Evolutionary conservation across 2,888 invertebrate genomes (phyloP), one percentile per base, ranked within the genome.

Genomic region (Saturnia japonica): DNA sequence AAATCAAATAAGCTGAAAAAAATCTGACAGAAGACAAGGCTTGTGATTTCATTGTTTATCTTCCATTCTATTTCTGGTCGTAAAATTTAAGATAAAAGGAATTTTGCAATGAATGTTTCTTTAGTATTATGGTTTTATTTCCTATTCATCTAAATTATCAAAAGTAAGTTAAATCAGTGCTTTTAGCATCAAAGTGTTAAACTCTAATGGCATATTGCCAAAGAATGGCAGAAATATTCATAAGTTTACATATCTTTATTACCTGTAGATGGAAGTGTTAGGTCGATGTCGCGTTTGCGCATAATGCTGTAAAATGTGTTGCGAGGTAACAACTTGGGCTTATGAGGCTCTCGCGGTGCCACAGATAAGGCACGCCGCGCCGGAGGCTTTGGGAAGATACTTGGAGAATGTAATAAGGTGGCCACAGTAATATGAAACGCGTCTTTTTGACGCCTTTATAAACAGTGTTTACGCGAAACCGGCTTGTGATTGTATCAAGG

Each of bases 271-370:
- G 87, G 81, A 80, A 76, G 83, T 79, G 86, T 86, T 86, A 85
- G 85, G 87, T 87, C 83, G 87, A 83, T 82, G 86, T 84, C 85
- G 85, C 87, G 83, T 83, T 82, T 84, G 85, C 86, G 89, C 90
- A 90, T 92, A 91, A 92, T 91, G 89, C 91, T 89, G 83, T 89
- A 89, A 91, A 91, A 91, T 91, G 90, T 92, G 90, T 92, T 90
- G 84, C 76, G 86, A 90, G 90, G 91, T 91, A 92, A 90, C 91
- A 90, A 91, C 90, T 86, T 87, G 87, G 80, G 91, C 90, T 91
- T 91, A 92, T 87, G 87, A 88, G 86, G 86, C 88, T 88, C 88
- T 86, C 82, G 83, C 85, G 89, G 86, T 84, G 80, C 86, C 84
- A 83, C 85, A 89, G 92, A 92, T 92, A 93, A 91, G 91, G 91